Evolutionary conservation across 2,113 vertebrate species (phyloP), one percentile per base, ranked within the genome.

Genomic region (Neogale vison): DNA sequence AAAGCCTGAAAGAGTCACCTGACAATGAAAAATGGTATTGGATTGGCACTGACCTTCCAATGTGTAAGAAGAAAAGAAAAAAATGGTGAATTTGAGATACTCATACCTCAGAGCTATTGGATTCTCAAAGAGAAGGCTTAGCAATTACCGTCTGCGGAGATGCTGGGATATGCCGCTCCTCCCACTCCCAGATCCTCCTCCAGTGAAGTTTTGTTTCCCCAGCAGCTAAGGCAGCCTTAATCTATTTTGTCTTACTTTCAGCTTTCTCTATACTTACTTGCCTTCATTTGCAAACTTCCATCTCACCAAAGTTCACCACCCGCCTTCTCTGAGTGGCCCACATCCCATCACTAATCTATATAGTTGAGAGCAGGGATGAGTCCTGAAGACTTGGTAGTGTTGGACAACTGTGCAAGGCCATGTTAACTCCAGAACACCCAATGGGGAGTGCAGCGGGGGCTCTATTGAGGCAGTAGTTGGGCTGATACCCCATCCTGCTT

Each of bases 381-480:
- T 59, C 23, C 26, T 93, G 26, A 65, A 21, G 17, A 15, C 1
- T 76, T 42, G 26, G 23, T 31, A 29, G 11, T 39, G 13, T 55
- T 61, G 23, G 23, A 90, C 3, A 26, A 42, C 26, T 6, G 21
- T 63, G 36, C 10, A 63, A 12, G 34, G 36, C 12, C 9, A 14
- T 72, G 77, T 47, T 45, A 52, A 3, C n/a, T 79, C 18, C 1
- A 86, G 10, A 50, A 24, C 34, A 26, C 11, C 7, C 12, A 0
- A 0, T 4, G 17, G 9, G 34, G 61, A 14, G 6, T 6, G 29
- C 14, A 15, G 31, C 1, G 2, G 63, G 63, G 13, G 2, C 20
- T 91, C 57, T 61, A 13, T 9, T 6, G 7, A 50, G 3, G 12
- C 9, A 10, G 1, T 4, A 86, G 6, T 52, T 29, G 36, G 29